A percentile compares a stretch with the other conserved stretches of the same genome.
Evolutionary conservation across 1,140 invertebrate genomes (phyloP).

Genomic region (Glossosoma conforme): DNA sequence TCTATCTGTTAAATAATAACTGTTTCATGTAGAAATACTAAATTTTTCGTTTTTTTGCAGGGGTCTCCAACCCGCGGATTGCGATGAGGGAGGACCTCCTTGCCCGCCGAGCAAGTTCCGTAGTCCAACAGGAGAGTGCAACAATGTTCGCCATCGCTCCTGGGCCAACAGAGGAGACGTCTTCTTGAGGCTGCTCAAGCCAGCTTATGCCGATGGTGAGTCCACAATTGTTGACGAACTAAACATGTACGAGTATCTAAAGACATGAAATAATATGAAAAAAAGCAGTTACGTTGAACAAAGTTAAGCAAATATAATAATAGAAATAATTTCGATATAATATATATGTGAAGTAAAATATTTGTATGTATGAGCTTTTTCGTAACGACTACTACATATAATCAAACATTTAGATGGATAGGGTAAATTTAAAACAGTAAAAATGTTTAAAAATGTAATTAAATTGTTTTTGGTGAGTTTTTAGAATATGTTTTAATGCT

Average conservation of each 20-base stretch:
- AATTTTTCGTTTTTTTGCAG: constrained; percentile 7
- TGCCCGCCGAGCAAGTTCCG: constrained; percentile 76
- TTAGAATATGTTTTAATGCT: too few relatives aligned
- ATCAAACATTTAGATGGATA: too few relatives aligned
- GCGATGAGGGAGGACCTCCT: constrained; percentile 41
- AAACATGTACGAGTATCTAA: background rate
- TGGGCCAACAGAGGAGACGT: constrained; percentile 84
- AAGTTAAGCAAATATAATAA: background rate
- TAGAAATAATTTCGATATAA: too few relatives aligned
- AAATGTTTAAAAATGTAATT: too few relatives aligned
- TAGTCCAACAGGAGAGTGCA: constrained; percentile 84
- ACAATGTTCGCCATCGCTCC: constrained; percentile 84
- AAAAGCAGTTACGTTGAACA: background rate
- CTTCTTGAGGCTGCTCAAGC: constrained; percentile 71
- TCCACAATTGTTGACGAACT: constrained; percentile 22
- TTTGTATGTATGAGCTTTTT: too few relatives aligned
- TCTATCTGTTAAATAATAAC: too few relatives aligned
- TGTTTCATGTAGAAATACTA: too few relatives aligned
- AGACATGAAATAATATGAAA: background rate
- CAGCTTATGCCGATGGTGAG: constrained; percentile 82
- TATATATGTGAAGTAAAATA: too few relatives aligned
- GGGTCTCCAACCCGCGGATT: background rate
- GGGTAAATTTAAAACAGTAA: too few relatives aligned
- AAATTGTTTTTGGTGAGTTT: too few relatives aligned
- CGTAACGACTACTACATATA: too few relatives aligned